Percentiles rank a stretch among this genome's conserved stretches.
Evolutionary conservation across 1,140 invertebrate genomes (phyloP).

Genomic region (Penaeus chinensis): DNA sequence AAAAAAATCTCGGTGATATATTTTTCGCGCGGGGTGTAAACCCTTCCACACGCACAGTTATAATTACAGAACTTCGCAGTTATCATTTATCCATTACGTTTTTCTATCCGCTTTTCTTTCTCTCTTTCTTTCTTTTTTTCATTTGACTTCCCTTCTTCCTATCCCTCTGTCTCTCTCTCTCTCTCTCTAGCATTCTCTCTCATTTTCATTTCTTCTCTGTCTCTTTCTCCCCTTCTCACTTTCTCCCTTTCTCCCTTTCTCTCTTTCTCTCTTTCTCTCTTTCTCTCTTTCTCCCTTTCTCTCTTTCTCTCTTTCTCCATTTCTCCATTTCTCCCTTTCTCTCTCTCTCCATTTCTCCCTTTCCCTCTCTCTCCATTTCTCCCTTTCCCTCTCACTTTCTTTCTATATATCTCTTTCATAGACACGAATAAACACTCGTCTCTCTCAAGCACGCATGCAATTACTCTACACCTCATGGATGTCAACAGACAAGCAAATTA

Average conservation of each 20-base stretch:
- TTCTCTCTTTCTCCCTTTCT: neutral
- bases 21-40: too few relatives aligned
- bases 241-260: neutral
- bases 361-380: neutral
- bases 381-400: neutral
- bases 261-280: neutral
- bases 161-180: neutral
- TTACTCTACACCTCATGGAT: too few relatives aligned
- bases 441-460: too few relatives aligned
- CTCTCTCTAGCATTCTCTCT: neutral
- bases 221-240: neutral
- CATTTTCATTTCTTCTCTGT: neutral
- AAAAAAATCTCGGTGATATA: too few relatives aligned
- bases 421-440: too few relatives aligned
- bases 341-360: neutral
- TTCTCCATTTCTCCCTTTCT: neutral
- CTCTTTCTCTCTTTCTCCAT: neutral
- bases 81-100: neutral
- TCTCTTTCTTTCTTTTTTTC: neutral
- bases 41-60: too few relatives aligned
- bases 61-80: too few relatives aligned
- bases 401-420: neutral
- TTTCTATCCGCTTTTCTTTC: neutral
- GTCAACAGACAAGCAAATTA: slow-evolving; percentile 1
- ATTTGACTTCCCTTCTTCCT: neutral